These are phyloP conservation scores for Tinamus major DNA, from an alignment of 2,797 vertebrate species.

Conservation along the genomic window DNA sequence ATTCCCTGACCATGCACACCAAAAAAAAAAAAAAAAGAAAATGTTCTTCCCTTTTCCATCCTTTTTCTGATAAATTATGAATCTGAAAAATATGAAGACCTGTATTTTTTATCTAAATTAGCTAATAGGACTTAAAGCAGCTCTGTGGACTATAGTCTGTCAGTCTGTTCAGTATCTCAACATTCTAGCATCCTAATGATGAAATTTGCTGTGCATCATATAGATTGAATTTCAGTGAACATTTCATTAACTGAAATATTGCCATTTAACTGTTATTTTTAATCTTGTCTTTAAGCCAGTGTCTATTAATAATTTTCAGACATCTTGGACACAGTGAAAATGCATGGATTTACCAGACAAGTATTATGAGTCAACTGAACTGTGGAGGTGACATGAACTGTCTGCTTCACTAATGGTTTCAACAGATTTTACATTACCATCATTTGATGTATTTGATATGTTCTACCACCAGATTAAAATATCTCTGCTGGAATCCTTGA, in stretches of 20 bases:
- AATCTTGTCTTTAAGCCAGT: not conserved
- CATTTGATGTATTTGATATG: conserved; percentile 27
- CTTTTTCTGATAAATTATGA: not conserved
- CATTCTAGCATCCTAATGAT: not conserved
- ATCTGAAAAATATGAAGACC: not conserved
- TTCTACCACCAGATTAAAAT: conserved; percentile 41
- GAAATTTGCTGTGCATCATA: conserved; percentile 8
- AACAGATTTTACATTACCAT: conserved; percentile 27
- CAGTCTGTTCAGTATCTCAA: not conserved
- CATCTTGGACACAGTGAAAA: conserved; percentile 13
- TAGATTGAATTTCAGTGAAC: conserved; percentile 34
- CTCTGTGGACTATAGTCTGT: not conserved
- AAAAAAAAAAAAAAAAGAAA: not conserved
- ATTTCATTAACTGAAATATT: conserved; percentile 28
- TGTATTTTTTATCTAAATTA: not conserved
- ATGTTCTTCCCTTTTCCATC: not conserved
- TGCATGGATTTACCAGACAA: not conserved
- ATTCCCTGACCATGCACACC: not conserved
- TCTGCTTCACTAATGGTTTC: conserved; percentile 16
- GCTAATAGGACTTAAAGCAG: not conserved
- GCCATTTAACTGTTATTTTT: conserved; percentile 3
- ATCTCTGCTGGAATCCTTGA: conserved; percentile 9
- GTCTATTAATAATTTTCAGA: conserved; percentile 16
- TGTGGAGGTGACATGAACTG: not conserved
- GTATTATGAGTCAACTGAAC: not conserved